Evolutionary conservation across 35 echinoderm and acorn worm species (phyloP), one percentile per base, ranked within the genome.

Genomic region (Eucidaris tribuloides): DNA sequence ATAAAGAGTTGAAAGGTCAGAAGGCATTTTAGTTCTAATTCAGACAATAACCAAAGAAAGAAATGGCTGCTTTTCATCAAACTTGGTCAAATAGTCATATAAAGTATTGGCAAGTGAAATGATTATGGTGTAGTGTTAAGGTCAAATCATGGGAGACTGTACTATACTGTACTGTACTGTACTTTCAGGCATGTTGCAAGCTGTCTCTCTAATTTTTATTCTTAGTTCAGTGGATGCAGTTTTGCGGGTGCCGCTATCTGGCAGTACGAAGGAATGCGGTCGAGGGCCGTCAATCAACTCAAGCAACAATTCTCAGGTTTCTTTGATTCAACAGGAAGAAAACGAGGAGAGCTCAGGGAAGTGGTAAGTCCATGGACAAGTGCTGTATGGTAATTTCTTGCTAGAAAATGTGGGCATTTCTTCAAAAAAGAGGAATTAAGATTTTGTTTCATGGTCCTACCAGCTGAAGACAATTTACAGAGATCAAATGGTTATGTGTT

Each of bases 231-330:
- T 34, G 90, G 91, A 42, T 85, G 91, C 50, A 88, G 80, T 50
- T 99, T 99, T 87, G 80, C 52, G 72, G 87, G 90, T 24, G 87
- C 90, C 55, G 87, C 91, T 30, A 70, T 99, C 9, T 99, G 96
- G 96, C 96, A 99, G 56, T 99, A 99, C 84, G 96, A 99, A 63
- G 87, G 68, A 13, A 81, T 91, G 85, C 71, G 96, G 59, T 76
- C 81, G 34, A 90, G 90, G 63, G 87, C 88, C 23, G 42, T 84
- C 18, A 62, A 46, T 24, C 42, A 45, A 33, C 72, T 77, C 33
- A 64, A 68, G n/a, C 78, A 87, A 0, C 72, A 77, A 27, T 86
- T 80, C 60, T 79, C 45, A 41, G 82, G 82, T 19, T 82, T 88
- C 82, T 86, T 86, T 34, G 31, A 71, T 2, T 5, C 78, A 70